Conservation (phyloP, 2,888 invertebrate species). For the Thecophora atra region DNA sequence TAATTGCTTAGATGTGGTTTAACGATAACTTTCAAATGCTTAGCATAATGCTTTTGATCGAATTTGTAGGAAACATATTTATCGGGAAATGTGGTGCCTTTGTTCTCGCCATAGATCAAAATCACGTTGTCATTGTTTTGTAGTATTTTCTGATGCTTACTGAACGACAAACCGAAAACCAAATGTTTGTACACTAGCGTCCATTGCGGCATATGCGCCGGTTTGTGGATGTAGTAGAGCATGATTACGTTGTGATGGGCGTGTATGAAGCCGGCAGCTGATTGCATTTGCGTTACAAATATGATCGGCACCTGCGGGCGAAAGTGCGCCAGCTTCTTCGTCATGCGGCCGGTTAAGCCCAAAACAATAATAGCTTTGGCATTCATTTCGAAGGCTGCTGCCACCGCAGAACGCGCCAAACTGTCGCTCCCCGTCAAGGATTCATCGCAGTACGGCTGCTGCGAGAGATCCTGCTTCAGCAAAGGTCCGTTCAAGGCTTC, state of each 20-base stretch:
- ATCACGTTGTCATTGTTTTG: constrained; percentile 48
- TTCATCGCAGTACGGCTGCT: constrained; percentile 50
- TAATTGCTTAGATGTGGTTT: not conserved
- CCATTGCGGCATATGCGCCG: constrained; percentile 38
- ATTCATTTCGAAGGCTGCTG: constrained; percentile 53
- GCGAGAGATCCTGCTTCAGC: constrained; percentile 42
- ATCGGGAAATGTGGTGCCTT: constrained; percentile 51
- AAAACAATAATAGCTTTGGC: constrained; percentile 57
- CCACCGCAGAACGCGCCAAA: constrained; percentile 54
- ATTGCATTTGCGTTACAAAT: constrained; percentile 53
- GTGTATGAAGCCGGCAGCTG: constrained; percentile 53
- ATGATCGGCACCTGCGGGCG: constrained; percentile 57
- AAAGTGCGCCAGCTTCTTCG: constrained; percentile 58
- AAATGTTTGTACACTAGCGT: constrained; percentile 49
- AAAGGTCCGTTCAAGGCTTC: constrained; percentile 49
- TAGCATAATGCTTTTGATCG: constrained; percentile 45
- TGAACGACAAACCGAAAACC: constrained; percentile 52
- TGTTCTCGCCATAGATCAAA: constrained; percentile 51
- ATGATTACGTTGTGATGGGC: constrained; percentile 56
- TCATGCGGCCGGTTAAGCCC: constrained; percentile 56
- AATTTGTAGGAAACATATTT: constrained; percentile 55
- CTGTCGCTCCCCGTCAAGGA: constrained; percentile 54
- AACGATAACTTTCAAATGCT: constrained; percentile 46
- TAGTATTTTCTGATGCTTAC: constrained; percentile 45
- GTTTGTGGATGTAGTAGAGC: constrained; percentile 39